phyloP scores from a whole-genome alignment of 2,797 vertebrate genomes.

The Acrossocheilus fasciatus region DNA sequence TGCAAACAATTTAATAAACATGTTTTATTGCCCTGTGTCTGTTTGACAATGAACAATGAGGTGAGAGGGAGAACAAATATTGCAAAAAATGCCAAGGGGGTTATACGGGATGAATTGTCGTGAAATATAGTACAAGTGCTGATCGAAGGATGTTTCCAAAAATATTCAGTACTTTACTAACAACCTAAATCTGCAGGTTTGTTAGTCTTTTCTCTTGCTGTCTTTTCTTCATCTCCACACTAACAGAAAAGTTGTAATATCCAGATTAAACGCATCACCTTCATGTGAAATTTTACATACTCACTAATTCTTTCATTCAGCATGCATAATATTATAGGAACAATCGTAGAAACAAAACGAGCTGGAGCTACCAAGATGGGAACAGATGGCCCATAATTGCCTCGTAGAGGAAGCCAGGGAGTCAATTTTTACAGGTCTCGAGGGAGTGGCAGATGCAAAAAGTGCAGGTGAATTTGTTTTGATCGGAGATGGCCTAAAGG shows the following conservation, averaged over 20 bases:
- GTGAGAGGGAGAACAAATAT: slow-evolving; percentile 59
- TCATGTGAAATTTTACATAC: slow-evolving; percentile 21
- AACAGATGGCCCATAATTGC: slow-evolving; percentile 89
- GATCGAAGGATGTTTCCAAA: slow-evolving; percentile 18
- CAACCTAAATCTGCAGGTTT: slow-evolving; percentile 9
- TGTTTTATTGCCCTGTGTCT: slow-evolving; percentile 57
- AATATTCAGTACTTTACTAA: slow-evolving; percentile 36
- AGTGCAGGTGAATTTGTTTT: slow-evolving; percentile 88
- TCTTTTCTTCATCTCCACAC: slow-evolving; percentile 29
- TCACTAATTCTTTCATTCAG: slow-evolving; percentile 54
- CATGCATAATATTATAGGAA: slow-evolving; percentile 83
- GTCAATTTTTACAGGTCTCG: slow-evolving; percentile 87
- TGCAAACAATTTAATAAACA: slow-evolving; percentile 59
- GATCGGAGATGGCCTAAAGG: slow-evolving; percentile 83
- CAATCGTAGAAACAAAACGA: slow-evolving; percentile 87
- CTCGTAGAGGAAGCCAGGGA: slow-evolving; percentile 86
- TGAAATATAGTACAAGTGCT: slow-evolving; percentile 26
- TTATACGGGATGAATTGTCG: slow-evolving; percentile 45
- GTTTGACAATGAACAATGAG: slow-evolving; percentile 61
- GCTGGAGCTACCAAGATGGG: slow-evolving; percentile 84
- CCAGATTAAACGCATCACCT: slow-evolving; percentile 33
- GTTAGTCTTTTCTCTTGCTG: background rate
- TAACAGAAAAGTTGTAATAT: slow-evolving; percentile 29
- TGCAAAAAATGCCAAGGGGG: slow-evolving; percentile 59
- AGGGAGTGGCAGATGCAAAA: slow-evolving; percentile 83